Base-by-base conservation (phyloP, 2,888 invertebrate genomes). In the Euzophera pinguis region DNA sequence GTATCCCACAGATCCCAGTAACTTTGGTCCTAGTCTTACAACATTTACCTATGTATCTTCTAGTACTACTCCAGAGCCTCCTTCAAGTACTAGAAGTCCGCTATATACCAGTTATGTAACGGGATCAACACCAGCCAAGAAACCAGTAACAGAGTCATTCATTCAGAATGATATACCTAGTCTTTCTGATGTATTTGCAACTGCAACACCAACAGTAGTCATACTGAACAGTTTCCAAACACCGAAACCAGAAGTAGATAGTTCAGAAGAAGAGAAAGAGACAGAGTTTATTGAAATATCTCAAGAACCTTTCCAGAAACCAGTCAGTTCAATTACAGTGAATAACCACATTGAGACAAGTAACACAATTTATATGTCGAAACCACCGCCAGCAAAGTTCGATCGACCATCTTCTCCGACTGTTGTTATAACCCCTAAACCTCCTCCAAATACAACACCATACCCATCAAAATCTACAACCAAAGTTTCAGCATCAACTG, bases 361-460 rank as follows among this genome's bases (percentile, higher is more conserved):
- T 10, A 91, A 91, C 54, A 86, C 87, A 64, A 81, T 92, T 55
- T 90, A 84, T 50, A 73, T 90, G 69, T 78, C 76, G 2, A 84
- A 86, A 69, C 88, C 89, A 43, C 43, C 43, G 1, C 64, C 78
- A 0, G 59, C 65, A 13, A 63, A 59, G 9, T 89, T 91, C 7
- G 91, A 92, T 29, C 84, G 84, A 50, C 93, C 85, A 0, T 81
- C 93, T 8, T 90, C 91, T 0, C 93, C 94, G 1, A 93, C 94
- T 0, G 88, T 94, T 5, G 83, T 93, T 3, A 94, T 94, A 9
- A 94, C 94, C 2, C 94, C 94, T 2, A 94, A 94, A 71, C 94
- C 94, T 1, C 91, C 91, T 0, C 74, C 82, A 0, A 65, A 65
- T 0, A 85, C 89, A 0, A 83, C 85, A 13, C 85, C 87, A 1